Percentiles rank a stretch among this genome's conserved stretches.
Evolutionary conservation across 1,140 invertebrate genomes (phyloP).

Genomic region (Sarcophaga bullata): DNA sequence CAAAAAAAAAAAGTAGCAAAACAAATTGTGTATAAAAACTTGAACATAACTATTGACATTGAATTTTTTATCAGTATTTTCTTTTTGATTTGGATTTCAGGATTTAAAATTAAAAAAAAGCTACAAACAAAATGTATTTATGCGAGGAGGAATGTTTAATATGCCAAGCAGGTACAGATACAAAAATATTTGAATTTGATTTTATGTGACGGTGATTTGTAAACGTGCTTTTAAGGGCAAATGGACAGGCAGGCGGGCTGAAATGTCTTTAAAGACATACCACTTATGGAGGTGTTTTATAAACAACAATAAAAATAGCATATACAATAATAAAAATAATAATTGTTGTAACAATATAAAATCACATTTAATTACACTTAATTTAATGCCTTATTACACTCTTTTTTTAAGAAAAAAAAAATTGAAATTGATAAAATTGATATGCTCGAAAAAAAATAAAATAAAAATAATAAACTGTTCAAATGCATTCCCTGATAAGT

Average conservation of each 20-base stretch:
- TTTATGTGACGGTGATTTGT: not conserved
- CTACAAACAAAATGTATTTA: no score
- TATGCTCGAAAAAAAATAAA: conserved; percentile 18
- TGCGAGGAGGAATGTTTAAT: not conserved
- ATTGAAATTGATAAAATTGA: no score
- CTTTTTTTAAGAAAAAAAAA: conserved; percentile 16
- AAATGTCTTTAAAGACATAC: not conserved
- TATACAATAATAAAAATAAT: conserved; percentile 11
- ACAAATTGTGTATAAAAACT: not conserved
- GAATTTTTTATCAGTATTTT: not conserved
- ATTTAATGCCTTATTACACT: not conserved
- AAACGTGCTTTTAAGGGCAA: not conserved
- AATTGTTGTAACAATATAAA: not conserved
- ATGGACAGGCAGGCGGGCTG: not conserved
- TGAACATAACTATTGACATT: conserved; percentile 37
- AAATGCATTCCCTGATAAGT: not conserved
- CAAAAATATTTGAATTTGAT: conserved; percentile 2
- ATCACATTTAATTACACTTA: conserved; percentile 9
- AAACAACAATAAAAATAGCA: conserved; percentile 33
- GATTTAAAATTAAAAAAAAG: no score
- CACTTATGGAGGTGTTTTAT: conserved; percentile 36
- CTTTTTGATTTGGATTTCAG: no score
- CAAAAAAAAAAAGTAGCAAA: not conserved
- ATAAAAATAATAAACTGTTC: conserved; percentile 11
- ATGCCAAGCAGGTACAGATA: not conserved